phyloP scores from a whole-genome alignment of 2,113 vertebrate genomes.

The Misgurnus anguillicaudatus region DNA sequence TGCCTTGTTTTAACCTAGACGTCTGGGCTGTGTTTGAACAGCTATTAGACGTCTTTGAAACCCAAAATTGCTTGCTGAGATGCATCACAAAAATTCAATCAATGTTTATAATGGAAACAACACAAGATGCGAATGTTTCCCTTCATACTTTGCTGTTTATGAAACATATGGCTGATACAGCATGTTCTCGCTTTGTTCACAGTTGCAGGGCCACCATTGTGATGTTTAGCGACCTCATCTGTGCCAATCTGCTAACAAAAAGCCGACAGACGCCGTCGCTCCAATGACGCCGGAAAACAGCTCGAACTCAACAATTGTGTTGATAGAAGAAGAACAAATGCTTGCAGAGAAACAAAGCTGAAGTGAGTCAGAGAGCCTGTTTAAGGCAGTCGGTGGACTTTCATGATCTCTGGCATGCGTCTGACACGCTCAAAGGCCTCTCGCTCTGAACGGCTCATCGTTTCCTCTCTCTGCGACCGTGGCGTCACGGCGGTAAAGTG shows the following conservation, averaged over 20 bases:
- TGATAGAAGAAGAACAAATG: neutral
- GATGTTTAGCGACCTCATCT: neutral
- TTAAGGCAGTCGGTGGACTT: slow-evolving; percentile 20
- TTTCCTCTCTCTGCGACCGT: slow-evolving; percentile 5
- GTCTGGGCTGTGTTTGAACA: too few relatives aligned
- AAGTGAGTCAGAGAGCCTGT: slow-evolving; percentile 11
- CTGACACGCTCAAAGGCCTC: slow-evolving; percentile 25
- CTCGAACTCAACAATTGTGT: neutral
- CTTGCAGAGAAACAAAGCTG: neutral
- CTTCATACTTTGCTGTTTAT: neutral
- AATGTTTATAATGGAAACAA: too few relatives aligned
- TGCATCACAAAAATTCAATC: too few relatives aligned
- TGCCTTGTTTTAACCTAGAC: too few relatives aligned
- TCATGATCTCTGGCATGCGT: slow-evolving; percentile 35
- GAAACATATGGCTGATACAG: neutral
- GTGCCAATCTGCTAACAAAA: neutral
- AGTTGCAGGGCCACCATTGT: neutral
- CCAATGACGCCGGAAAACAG: neutral
- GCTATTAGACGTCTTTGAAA: too few relatives aligned
- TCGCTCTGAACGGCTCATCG: neutral
- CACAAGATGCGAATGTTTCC: neutral
- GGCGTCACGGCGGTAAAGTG: slow-evolving; percentile 3
- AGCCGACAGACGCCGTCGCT: neutral
- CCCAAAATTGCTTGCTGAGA: too few relatives aligned
- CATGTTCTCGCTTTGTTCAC: neutral